Base-by-base conservation (phyloP, 2,888 invertebrate species). In the Eristalis pertinax region DNA sequence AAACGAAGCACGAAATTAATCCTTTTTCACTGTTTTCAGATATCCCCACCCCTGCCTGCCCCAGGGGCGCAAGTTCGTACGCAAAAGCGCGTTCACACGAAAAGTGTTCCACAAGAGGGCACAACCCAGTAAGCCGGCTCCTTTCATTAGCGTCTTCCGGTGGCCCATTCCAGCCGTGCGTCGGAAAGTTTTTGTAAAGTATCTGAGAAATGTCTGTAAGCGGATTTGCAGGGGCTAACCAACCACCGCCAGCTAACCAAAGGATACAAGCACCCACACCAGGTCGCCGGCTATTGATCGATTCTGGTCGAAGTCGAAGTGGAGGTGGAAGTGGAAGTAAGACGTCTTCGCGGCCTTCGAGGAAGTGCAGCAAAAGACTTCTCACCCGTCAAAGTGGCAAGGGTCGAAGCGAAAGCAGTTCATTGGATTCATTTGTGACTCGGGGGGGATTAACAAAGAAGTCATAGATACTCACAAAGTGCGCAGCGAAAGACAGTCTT, bases 371-470 rank as follows among this genome's bases (percentile, higher is more conserved):
- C 32, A 32, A 32, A 50, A 19, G 19, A 50, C 50, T n/a, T 19
- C 50, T 50, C 50, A n/a, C 50, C n/a, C 50, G 7, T 7, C 7
- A n/a, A 15, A 50, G 8, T 19, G 50, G 3, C 8, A 13, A n/a
- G 13, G 38, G 38, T 19, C 50, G 19, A 50, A 19, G 50, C 50
- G 50, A 35, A 24, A 15, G 35, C 38, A 72, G 62, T 72, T n/a
- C 41, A 60, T 41, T 62, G 62, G 60, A 24, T 72, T 60, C 72
- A 63, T 41, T 62, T 63, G 19, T 32, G 22, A 19, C 41, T 73
- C 43, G 13, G 24, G 24, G 63, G 8, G 73, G 73, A 73, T 73
- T 73, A 73, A 15, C 41, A 63, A 63, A 50, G 63, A 73, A 73
- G 63, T 73, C 72, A 38, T 41, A 35, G 15, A 70, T 70, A 70